Evolutionary conservation across 1,140 invertebrate genomes (phyloP), one percentile per base, ranked within the genome.

Genomic region (Cydia amplana): DNA sequence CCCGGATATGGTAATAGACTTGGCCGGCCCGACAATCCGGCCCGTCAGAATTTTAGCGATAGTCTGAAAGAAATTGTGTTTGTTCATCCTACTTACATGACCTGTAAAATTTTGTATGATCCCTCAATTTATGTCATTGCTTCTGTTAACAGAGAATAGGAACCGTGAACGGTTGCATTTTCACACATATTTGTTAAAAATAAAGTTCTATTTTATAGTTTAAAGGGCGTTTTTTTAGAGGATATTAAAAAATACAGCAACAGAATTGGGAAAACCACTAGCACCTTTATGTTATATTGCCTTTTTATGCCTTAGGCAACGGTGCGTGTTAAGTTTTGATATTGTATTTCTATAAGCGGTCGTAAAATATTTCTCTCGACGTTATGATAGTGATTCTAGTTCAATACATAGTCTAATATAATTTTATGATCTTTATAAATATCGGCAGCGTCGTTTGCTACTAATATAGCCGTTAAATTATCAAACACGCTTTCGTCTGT

Each of bases 1-100:
- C 75, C 74, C 75, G 80, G 78, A 84, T 83, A 87, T 88, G 85
- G 78, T 82, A 87, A 86, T 88, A 78, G 80, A 60, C 77, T 74
- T 80, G 83, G 78, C 84, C 85, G 70, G 51, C 82, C 82, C 70
- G 85, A 74, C 65, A 43, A 74, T 76, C 78, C 74, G 72, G 75
- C 70, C 79, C 76, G 79, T 85, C 79, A 83, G 78, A 85, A 79
- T 82, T 81, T 77, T 79, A 80, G 75, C 77, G 55, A 79, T 81
- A 60, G 74, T 78, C 79, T 74, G 79, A 76, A 79, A 82, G 83
- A 86, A 85, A 87, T 85, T 81, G 78, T 82, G 72, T 85, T 79
- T 80, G 74, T 73, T 78, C 74, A 74, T 76, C 51, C 60, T 77
- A 63, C 55, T 75, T 79, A 28, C 75, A 77, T 81, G 63, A 80